phyloP scores from a whole-genome alignment of 1,140 invertebrate species.

The Sitophilus oryzae region DNA sequence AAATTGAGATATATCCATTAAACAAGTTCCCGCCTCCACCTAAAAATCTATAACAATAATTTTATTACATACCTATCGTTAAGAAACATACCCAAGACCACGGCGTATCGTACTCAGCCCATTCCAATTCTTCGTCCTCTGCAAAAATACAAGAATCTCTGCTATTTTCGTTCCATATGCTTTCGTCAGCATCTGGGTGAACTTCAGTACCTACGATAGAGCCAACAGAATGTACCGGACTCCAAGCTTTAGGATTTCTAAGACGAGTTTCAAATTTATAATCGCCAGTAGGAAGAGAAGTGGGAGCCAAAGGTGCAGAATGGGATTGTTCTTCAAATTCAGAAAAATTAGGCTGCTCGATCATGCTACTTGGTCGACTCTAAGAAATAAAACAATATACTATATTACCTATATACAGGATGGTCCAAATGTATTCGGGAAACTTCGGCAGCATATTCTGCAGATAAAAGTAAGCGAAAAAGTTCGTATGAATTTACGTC shows the following conservation, averaged over 20 bases:
- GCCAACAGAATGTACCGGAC: constrained; percentile 73
- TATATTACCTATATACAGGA: too few species aligned
- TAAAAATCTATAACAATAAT: constrained; percentile 5
- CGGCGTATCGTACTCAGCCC: constrained; percentile 68
- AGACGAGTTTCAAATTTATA: constrained; percentile 48
- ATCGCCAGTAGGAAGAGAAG: constrained; percentile 38
- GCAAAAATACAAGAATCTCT: constrained; percentile 68
- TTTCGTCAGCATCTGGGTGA: constrained; percentile 72
- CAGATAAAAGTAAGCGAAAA: too few species aligned
- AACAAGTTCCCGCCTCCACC: constrained; percentile 67
- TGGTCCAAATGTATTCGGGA: too few species aligned
- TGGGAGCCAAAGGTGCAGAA: constrained; percentile 51
- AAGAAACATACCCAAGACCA: constrained; percentile 60
- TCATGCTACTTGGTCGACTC: constrained; percentile 51
- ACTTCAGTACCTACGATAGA: constrained; percentile 72
- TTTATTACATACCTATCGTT: neutral
- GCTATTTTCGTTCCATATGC: constrained; percentile 66
- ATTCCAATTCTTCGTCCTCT: constrained; percentile 66
- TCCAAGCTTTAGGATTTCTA: constrained; percentile 73
- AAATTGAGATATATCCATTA: constrained; percentile 58
- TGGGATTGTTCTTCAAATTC: constrained; percentile 57
- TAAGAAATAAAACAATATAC: too few species aligned
- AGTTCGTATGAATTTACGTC: too few species aligned
- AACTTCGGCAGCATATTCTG: too few species aligned
- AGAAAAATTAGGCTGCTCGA: constrained; percentile 42